Evolutionary conservation across 2,888 invertebrate genomes (phyloP).

Genomic region (Nomada lathburiana): DNA sequence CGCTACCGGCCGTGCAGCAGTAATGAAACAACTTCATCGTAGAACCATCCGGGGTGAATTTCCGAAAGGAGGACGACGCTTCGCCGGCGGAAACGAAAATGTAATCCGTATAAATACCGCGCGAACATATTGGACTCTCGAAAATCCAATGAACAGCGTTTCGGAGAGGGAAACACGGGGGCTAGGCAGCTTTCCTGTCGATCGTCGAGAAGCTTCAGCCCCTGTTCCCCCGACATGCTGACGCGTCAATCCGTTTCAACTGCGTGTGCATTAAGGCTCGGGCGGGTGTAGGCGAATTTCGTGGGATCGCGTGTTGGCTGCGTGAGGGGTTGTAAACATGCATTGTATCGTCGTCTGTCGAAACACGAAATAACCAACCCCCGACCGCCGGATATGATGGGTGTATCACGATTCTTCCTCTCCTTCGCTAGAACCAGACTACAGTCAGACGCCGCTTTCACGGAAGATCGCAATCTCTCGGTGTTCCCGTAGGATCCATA

Average conservation of each 20-base stretch:
- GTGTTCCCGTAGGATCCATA: conserved; percentile 49
- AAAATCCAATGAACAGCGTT: conserved; percentile 8
- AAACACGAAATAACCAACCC: conserved; percentile 43
- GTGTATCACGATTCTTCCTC: conserved; percentile 44
- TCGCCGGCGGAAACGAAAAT: no score
- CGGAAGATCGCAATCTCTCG: conserved; percentile 56
- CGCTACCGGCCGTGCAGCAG: not conserved
- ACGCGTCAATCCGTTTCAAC: conserved; percentile 54
- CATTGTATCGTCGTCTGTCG: conserved; percentile 48
- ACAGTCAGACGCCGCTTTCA: conserved; percentile 46
- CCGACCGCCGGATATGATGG: conserved; percentile 39
- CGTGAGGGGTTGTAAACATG: conserved; percentile 38
- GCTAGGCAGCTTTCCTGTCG: not conserved
- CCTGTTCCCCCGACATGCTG: conserved; percentile 57
- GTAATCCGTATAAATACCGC: no score
- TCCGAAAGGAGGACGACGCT: no score
- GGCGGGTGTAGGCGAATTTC: conserved; percentile 32
- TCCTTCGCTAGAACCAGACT: conserved; percentile 1
- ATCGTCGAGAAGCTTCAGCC: conserved; percentile 24
- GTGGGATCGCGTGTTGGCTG: conserved; percentile 3
- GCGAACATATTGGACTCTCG: no score
- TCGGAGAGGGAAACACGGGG: conserved; percentile 2
- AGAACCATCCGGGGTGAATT: no score
- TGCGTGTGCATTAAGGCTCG: conserved; percentile 30
- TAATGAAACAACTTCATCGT: not conserved